Evolutionary conservation across 1,140 invertebrate species (phyloP).

Genomic region (Leptinotarsa lineolata): DNA sequence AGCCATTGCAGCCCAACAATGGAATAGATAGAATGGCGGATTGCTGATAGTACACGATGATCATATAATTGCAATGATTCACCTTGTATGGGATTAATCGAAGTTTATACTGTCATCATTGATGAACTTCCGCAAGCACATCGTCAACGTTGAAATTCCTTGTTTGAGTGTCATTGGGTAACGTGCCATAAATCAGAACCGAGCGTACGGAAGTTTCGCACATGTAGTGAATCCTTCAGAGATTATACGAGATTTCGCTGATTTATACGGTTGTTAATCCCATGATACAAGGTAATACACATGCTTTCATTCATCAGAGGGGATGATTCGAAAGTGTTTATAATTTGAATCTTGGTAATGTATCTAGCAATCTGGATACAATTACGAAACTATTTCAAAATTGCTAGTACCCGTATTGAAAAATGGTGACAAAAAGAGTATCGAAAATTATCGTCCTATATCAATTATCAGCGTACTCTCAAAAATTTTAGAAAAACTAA

Average conservation of each 20-base stretch:
- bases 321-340: neutral
- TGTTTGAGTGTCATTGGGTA: neutral
- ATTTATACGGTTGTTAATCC: neutral
- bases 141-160: neutral
- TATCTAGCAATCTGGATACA: neutral
- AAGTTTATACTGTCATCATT: constrained; percentile 2
- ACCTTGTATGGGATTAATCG: constrained; percentile 10
- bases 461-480: no score
- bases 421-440: no score
- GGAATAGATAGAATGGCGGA: no score
- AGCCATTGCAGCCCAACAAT: no score
- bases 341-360: neutral
- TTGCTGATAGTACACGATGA: neutral
- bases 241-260: neutral
- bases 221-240: constrained; percentile 5
- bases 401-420: no score
- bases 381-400: neutral
- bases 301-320: neutral
- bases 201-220: neutral
- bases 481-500: no score
- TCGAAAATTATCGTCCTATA: no score
- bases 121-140: constrained; percentile 3
- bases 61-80: neutral
- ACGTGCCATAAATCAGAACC: neutral
- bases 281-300: neutral